Evolutionary conservation across 2,888 invertebrate species (phyloP), one percentile per base, ranked within the genome.

Genomic region (Branchellion lobata): DNA sequence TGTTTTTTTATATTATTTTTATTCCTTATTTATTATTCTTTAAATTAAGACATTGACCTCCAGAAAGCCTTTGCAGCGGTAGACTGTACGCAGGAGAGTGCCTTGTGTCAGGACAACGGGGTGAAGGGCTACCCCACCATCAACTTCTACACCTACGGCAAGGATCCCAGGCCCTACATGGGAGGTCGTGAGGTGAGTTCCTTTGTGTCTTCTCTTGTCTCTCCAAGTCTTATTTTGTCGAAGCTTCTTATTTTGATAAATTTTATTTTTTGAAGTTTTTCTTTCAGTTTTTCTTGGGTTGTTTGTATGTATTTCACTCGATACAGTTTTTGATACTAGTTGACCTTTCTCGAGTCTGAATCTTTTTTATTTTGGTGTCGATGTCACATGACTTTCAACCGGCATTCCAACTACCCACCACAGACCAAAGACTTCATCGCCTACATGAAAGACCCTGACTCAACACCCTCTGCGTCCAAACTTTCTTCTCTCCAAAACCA

Each of bases 141-240:
- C 85, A 91, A 92, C 87, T 88, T 81, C 0, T 90, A 95, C 83
- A 93, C 92, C 85, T 92, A 92, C 86, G 93, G 91, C 85, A 92
- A 93, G 84, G 89, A 88, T 82, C 84, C 89, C 0, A 89, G 91
- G 81, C 90, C 90, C 77, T 95, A 94, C 85, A 91, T 89, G 80
- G 93, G 92, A 0, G 93, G 92, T 0, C 90, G 94, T 83, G 92
- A 91, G 88, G 92, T 92, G 86, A 76, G 81, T 61, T 14, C 8
- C 8, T 29, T 34, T 24, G 21, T 51, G 21, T n/a, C 21, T 71
- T n/a, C n/a, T 14, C 27, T 27, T 0, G 1, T 31, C 11, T 1
- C 36, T 31, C n/a, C 36, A 31, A 31, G 3, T 71, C 21, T 0
- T 85, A 87, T 81, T 72, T 34, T 72, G 3, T 34, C 5, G 3